Conservation (phyloP, 1,140 invertebrate genomes). For the Tribolium castaneum region DNA sequence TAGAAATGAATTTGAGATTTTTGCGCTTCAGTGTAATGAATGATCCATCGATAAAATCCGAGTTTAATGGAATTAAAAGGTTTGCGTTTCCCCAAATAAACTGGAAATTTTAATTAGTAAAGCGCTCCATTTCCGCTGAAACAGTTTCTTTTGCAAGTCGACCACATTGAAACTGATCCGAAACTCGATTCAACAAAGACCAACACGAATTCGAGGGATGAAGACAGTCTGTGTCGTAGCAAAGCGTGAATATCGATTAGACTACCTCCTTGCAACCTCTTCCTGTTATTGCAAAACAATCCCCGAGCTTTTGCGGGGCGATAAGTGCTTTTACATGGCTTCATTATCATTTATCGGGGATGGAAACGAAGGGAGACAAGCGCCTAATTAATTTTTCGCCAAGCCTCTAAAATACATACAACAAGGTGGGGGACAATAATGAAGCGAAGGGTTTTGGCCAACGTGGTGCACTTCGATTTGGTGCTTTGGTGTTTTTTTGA, state of each 20-base stretch:
- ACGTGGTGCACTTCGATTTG: too few species aligned
- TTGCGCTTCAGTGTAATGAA: background rate
- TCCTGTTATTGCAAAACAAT: slow-evolving; percentile 34
- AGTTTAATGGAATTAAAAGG: background rate
- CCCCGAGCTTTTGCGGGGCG: slow-evolving; percentile 8
- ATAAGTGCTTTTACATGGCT: slow-evolving; percentile 28
- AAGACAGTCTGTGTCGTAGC: background rate
- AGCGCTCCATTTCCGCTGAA: background rate
- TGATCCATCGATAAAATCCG: background rate
- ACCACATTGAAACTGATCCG: too few species aligned
- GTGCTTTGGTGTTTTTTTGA: too few species aligned
- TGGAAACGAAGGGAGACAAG: background rate
- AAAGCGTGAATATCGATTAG: slow-evolving; percentile 17
- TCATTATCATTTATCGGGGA: slow-evolving; percentile 25
- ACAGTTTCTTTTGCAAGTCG: background rate
- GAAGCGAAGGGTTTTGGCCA: too few species aligned
- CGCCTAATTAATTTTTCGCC: too few species aligned
- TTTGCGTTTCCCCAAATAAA: background rate
- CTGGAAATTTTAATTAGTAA: background rate
- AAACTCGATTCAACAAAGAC: background rate
- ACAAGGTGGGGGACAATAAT: too few species aligned
- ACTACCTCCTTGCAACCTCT: slow-evolving; percentile 7
- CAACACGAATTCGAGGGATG: background rate
- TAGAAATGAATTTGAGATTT: background rate
- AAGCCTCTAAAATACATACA: too few species aligned